Percentiles rank a stretch among this genome's conserved stretches.
These are phyloP conservation scores for Thera britannica DNA, from an alignment of 2,888 invertebrate genomes.

Conservation along the genomic window DNA sequence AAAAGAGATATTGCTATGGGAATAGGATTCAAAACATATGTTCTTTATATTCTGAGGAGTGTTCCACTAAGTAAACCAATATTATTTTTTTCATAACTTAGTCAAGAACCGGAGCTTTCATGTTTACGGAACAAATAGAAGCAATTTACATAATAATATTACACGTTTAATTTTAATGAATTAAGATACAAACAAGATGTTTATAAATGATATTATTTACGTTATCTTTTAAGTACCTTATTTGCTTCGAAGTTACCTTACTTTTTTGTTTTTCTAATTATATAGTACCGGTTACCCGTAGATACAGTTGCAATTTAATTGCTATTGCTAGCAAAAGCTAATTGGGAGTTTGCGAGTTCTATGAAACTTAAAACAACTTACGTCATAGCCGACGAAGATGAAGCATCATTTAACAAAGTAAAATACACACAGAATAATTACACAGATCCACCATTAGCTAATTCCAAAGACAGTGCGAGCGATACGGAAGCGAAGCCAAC, in stretches of 20 bases:
- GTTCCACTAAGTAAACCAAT: conserved; percentile 3
- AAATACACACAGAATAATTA: conserved; percentile 18
- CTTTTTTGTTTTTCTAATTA: too few species aligned
- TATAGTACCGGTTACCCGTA: not conserved
- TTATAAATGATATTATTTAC: not conserved
- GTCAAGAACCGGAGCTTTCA: not conserved
- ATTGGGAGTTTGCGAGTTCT: not conserved
- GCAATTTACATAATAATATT: conserved; percentile 3
- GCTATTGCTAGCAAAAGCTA: too few species aligned
- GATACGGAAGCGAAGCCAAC: conserved; percentile 30
- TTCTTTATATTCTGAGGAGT: not conserved
- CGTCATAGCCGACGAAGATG: conserved; percentile 29
- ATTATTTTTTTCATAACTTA: conserved; percentile 1
- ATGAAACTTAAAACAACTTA: conserved; percentile 24
- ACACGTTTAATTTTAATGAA: conserved; percentile 5
- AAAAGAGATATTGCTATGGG: not conserved
- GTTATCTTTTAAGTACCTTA: not conserved
- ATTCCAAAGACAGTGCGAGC: conserved; percentile 22
- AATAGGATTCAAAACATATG: not conserved
- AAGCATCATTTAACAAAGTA: conserved; percentile 11
- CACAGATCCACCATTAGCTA: conserved; percentile 24
- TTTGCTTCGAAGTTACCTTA: too few species aligned
- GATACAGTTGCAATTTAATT: not conserved
- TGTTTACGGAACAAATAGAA: conserved; percentile 14
- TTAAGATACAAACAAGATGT: not conserved